Evolutionary conservation across 2,888 invertebrate species (phyloP), one percentile per base, ranked within the genome.

Genomic region (Thecophora atra): DNA sequence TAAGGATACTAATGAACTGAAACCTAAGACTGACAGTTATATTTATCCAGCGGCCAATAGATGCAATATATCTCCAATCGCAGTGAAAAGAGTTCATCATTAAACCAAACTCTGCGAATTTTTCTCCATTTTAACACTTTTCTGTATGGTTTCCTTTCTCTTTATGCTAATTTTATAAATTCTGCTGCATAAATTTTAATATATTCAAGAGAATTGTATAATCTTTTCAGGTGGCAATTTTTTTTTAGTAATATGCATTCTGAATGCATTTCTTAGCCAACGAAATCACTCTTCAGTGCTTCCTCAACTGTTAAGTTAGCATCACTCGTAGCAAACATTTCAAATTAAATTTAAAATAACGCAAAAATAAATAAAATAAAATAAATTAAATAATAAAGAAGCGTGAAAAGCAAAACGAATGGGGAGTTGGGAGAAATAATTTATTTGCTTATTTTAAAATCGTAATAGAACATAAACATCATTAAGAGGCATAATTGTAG

Each of bases 161-260:
- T n/a, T n/a, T n/a, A n/a, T n/a, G n/a, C n/a, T n/a, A n/a, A n/a
- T n/a, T n/a, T n/a, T n/a, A n/a, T n/a, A n/a, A n/a, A n/a, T n/a
- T n/a, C n/a, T n/a, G n/a, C n/a, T n/a, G n/a, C n/a, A 30, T 30
- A 8, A 30, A 30, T 30, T 30, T 8, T 6, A 30, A 30, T 30
- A 4, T 6, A 30, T 30, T 30, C 30, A 30, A 30, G 8, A 30
- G 30, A 30, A 30, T 30, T 4, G 30, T 8, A 30, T 1, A 13
- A 13, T 6, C n/a, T 6, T 26, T 44, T 13, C 11, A 37, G 62
- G 15, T 56, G n/a, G 24, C 56, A 56, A 42, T 21, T 24, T 19
- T 54, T 64, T 19, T 47, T 26, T 44, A 24, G 19, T 81, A 80
- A 77, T 78, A 75, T 78, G 80, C 75, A 73, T 74, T 75, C 76